Conservation (phyloP, 2,113 vertebrate species). For the Mola mola region DNA sequence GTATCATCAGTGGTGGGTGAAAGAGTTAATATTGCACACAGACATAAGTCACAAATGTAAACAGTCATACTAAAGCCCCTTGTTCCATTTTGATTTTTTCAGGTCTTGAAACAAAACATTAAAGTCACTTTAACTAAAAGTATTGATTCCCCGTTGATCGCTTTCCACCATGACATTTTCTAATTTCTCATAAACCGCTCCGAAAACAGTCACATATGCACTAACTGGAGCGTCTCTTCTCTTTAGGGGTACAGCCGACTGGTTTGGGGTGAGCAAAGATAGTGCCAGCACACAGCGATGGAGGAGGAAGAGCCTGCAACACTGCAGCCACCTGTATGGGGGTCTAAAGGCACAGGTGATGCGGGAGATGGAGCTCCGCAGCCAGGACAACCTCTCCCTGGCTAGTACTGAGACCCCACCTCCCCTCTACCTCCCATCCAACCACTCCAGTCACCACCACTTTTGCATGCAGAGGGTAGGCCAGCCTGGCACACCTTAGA, state of each 20-base stretch:
- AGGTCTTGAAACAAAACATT: too few species aligned
- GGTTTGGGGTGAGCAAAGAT: constrained; percentile 98
- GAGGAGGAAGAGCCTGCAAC: constrained; percentile 96
- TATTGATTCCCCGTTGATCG: too few species aligned
- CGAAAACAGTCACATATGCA: too few species aligned
- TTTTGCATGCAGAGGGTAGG: constrained; percentile 95
- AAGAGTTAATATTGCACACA: too few species aligned
- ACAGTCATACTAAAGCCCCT: too few species aligned
- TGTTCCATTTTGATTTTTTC: too few species aligned
- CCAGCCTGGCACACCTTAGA: neutral
- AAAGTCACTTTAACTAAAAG: too few species aligned
- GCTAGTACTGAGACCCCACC: constrained; percentile 95
- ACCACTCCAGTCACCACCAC: constrained; percentile 77
- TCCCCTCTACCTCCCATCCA: constrained; percentile 89
- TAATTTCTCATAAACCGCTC: too few species aligned
- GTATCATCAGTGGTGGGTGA: too few species aligned
- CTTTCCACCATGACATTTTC: too few species aligned
- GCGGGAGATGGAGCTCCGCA: constrained; percentile 93
- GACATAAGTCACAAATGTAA: too few species aligned
- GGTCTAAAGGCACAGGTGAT: constrained; percentile 95
- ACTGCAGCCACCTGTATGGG: constrained; percentile 96
- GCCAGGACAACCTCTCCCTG: constrained; percentile 94
- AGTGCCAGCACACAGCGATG: constrained; percentile 92
- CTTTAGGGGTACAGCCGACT: constrained; percentile 94
- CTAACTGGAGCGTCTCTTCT: neutral